Conservation (phyloP, 2,797 vertebrate species). For the Rhinichthys osculus region DNA sequence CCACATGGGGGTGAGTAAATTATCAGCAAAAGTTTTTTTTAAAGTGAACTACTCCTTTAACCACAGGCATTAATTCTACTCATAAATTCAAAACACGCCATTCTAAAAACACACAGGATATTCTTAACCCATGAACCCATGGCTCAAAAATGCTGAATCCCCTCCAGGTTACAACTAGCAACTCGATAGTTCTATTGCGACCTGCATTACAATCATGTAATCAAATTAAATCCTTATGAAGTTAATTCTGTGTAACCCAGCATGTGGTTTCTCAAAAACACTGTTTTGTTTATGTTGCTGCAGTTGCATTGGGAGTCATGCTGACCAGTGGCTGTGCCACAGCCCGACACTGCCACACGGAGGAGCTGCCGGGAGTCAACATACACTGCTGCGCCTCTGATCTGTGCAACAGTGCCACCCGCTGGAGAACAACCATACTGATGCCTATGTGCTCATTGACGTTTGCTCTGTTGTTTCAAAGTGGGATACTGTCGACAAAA, state of each 20-base stretch:
- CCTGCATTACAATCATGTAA: background rate
- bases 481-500: constrained; percentile 8
- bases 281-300: constrained; percentile 5
- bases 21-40: no score
- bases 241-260: background rate
- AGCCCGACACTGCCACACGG: constrained; percentile 80
- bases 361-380: constrained; percentile 76
- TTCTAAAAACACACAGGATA: background rate
- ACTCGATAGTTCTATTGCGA: background rate
- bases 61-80: constrained; percentile 5
- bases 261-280: constrained; percentile 2
- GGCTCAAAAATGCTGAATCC: background rate
- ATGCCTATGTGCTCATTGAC: constrained; percentile 42
- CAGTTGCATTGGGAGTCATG: constrained; percentile 77
- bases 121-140: background rate
- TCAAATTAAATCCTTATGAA: background rate
- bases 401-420: constrained; percentile 67
- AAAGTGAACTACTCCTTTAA: background rate
- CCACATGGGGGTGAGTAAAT: no score
- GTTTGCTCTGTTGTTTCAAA: constrained; percentile 34
- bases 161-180: background rate
- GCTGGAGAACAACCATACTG: background rate
- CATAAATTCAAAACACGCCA: background rate
- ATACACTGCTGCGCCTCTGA: constrained; percentile 73
- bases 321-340: constrained; percentile 80